Evolutionary conservation across 2,113 vertebrate genomes (phyloP).

Genomic region (Scomber colias): DNA sequence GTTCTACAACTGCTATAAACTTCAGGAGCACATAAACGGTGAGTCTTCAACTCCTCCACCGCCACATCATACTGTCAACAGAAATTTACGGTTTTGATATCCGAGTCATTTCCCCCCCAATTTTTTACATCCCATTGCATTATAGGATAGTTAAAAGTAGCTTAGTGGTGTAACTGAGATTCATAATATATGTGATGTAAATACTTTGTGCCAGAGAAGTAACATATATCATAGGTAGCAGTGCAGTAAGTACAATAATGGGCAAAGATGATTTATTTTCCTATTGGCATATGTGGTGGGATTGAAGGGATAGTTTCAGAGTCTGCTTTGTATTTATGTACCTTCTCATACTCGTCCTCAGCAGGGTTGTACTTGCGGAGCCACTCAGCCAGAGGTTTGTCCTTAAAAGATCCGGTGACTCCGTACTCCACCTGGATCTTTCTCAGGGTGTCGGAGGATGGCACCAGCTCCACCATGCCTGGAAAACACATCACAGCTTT

Average conservation of each 20-base stretch:
- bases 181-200: too few relatives aligned
- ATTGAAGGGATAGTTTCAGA: not conserved
- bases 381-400: constrained; percentile 98
- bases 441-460: constrained; percentile 95
- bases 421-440: constrained; percentile 99
- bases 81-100: not conserved
- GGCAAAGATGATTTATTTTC: too few relatives aligned
- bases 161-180: not conserved
- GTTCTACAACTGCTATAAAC: constrained; percentile 16
- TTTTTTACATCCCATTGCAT: too few relatives aligned
- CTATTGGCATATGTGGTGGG: too few relatives aligned
- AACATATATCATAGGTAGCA: too few relatives aligned
- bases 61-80: too few relatives aligned
- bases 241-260: too few relatives aligned
- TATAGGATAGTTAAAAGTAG: not conserved
- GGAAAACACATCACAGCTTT: not conserved
- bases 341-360: constrained; percentile 99
- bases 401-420: constrained; percentile 98
- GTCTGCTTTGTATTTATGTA: constrained; percentile 54
- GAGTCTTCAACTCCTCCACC: not conserved
- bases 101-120: too few relatives aligned
- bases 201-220: too few relatives aligned
- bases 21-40: not conserved
- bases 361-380: constrained; percentile 97
- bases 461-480: constrained; percentile 99